Percentiles rank a stretch among this genome's conserved stretches.
phyloP scores from a whole-genome alignment of 2,888 invertebrate genomes.

The Cataglyphis altisquamis region DNA sequence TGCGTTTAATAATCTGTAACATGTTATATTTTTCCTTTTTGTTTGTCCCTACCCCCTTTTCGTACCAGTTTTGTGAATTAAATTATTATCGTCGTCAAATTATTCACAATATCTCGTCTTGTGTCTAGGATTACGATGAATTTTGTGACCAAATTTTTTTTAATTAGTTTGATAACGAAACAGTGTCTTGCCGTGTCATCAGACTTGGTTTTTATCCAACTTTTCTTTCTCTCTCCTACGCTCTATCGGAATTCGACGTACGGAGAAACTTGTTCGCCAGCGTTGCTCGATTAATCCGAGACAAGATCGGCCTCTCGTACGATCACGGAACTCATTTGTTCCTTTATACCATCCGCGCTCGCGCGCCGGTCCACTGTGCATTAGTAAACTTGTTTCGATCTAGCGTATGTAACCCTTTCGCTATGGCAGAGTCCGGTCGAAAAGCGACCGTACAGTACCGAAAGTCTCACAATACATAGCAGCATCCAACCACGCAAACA shows the following conservation, averaged over 20 bases:
- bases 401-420: constrained; percentile 51
- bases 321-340: constrained; percentile 79
- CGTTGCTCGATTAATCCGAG: constrained; percentile 77
- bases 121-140: background rate
- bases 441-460: background rate
- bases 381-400: constrained; percentile 74
- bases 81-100: constrained; percentile 55
- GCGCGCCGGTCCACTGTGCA: constrained; percentile 60
- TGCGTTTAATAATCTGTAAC: constrained; percentile 9
- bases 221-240: constrained; percentile 53
- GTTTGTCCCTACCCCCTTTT: constrained; percentile 25
- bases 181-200: constrained; percentile 55
- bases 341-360: constrained; percentile 74
- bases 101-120: constrained; percentile 1
- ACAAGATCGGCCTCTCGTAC: constrained; percentile 77
- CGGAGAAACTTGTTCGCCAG: constrained; percentile 62
- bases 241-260: constrained; percentile 58
- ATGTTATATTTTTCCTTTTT: constrained; percentile 30
- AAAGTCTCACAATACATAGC: background rate
- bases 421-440: background rate
- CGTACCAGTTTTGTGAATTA: constrained; percentile 50
- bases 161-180: constrained; percentile 53
- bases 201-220: constrained; percentile 64
- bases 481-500: background rate
- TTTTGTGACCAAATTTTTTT: background rate